Conservation (phyloP, 2,797 vertebrate species). For the Enteromius radiatus region DNA sequence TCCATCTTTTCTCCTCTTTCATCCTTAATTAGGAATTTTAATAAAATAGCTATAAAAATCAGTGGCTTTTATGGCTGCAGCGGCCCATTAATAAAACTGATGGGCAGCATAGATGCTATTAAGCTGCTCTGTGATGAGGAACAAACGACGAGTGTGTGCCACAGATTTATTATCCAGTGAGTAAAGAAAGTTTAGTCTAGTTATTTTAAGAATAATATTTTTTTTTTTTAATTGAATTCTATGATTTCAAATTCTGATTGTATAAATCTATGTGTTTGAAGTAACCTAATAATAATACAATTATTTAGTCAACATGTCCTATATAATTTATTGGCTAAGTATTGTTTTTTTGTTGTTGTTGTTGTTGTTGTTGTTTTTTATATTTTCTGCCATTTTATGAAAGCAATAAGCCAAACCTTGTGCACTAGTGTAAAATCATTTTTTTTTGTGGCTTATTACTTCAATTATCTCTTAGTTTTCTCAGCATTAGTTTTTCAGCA, state of each 20-base stretch:
- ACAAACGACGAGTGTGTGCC: slow-evolving; percentile 45
- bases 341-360: neutral
- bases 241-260: neutral
- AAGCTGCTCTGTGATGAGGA: slow-evolving; percentile 63
- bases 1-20: slow-evolving; percentile 37
- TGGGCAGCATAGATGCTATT: slow-evolving; percentile 52
- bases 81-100: slow-evolving; percentile 63
- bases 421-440: neutral
- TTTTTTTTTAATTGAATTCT: neutral
- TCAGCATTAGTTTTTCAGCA: neutral
- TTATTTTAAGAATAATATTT: neutral
- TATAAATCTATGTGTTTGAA: neutral
- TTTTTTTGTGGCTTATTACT: neutral
- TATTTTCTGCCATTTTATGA: neutral
- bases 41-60: slow-evolving; percentile 54
- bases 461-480: neutral
- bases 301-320: neutral
- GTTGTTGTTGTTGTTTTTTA: neutral
- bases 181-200: neutral
- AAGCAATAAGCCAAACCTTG: neutral
- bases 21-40: slow-evolving; percentile 57
- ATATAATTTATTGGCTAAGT: neutral
- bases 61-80: slow-evolving; percentile 64
- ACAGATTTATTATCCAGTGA: slow-evolving; percentile 30
- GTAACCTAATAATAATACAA: neutral